phyloP scores from a whole-genome alignment of 2,113 vertebrate genomes.

The Onychostoma macrolepis region DNA sequence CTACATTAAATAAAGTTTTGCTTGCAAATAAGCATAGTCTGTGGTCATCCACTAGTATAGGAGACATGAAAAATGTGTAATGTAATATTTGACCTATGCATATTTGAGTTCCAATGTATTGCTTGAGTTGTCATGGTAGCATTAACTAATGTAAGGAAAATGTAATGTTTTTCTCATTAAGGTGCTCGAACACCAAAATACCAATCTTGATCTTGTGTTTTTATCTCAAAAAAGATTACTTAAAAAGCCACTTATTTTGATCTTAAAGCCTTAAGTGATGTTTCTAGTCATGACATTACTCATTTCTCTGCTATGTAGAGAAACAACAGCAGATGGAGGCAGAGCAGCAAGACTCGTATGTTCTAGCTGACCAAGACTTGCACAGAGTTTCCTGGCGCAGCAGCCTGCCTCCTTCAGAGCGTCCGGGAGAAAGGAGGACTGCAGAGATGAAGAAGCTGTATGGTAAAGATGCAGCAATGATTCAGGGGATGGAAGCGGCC shows the following conservation, averaged over 20 bases:
- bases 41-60: background rate
- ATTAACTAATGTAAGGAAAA: background rate
- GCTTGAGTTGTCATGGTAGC: too few species aligned
- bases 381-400: slow-evolving; percentile 69
- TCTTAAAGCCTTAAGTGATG: background rate
- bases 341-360: slow-evolving; percentile 76
- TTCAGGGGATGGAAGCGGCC: slow-evolving; percentile 92
- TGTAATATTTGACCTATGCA: too few species aligned
- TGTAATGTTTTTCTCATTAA: background rate
- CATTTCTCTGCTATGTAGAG: slow-evolving; percentile 72
- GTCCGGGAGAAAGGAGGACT: slow-evolving; percentile 82
- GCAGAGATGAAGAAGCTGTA: slow-evolving; percentile 91
- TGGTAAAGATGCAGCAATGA: slow-evolving; percentile 83
- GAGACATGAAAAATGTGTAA: too few species aligned
- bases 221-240: background rate
- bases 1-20: background rate
- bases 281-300: background rate
- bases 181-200: background rate
- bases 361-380: slow-evolving; percentile 87
- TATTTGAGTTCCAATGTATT: too few species aligned
- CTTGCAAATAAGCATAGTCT: background rate
- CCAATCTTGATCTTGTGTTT: background rate
- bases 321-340: slow-evolving; percentile 88
- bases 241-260: background rate
- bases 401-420: slow-evolving; percentile 78